Base-by-base conservation (phyloP, 2,888 invertebrate species). In the Pterostichus niger region DNA sequence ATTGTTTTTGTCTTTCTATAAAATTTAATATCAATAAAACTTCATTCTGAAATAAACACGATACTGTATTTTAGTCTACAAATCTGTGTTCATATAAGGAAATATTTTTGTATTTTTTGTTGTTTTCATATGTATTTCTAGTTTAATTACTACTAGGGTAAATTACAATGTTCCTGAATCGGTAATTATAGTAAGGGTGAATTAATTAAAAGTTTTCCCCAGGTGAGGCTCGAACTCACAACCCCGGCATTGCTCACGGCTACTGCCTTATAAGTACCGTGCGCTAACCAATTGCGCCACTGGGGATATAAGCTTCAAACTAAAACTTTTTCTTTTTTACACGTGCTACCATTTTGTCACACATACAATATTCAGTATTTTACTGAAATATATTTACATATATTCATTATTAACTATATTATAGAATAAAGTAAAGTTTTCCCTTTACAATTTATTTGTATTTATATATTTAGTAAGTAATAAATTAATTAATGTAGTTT, bases 261-360 rank as follows among this genome's bases (percentile, higher is more conserved):
- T 92, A 97, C 97, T 97, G 97, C 94, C 95, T 94, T 96, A 98
- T 98, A 98, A 98, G 98, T 98, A 98, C 98, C 97, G 98, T 97
- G 98, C 98, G 97, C 98, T 98, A 98, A 97, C 98, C 98, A 96
- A 98, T 98, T 98, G 98, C 97, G 98, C 98, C 98, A 98, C 98
- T 97, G 96, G 97, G 96, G 97, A 96, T 91, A 88, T 90, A 85
- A 10, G 31, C 13, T 73, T 56, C 13, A 13, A 17, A 11, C 13
- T 17, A 44, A 82, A 73, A 52, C 6, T 46, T 11, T 40, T 44
- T 10, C 5, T 54, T 59, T 78, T 15, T 77, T n/a, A 68, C 13
- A 68, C 15, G 40, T n/a, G 13, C 31, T 2, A 17, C 24, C 15
- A 56, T 17, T 15, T 15, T 56, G 15, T 49, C 54, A 54, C 54